phyloP scores from a whole-genome alignment of 2,797 vertebrate species.

The Tenualosa ilisha region DNA sequence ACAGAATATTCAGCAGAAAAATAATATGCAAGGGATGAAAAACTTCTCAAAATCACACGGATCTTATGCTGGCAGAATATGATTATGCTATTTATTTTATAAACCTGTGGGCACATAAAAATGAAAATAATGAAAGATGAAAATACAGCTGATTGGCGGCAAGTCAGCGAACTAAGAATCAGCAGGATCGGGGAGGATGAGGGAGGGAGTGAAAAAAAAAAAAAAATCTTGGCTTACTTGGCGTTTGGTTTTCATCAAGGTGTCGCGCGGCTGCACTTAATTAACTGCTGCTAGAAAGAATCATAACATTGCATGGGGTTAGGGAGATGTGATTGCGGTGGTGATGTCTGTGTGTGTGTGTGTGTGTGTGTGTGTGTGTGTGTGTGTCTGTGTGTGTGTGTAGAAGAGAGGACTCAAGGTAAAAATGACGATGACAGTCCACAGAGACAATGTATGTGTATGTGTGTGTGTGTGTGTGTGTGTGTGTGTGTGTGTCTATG shows the following conservation, averaged over 20 bases:
- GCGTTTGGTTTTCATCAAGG: not conserved
- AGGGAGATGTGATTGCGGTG: not conserved
- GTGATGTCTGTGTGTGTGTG: not conserved
- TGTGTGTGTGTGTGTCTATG: constrained; percentile 11
- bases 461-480: not conserved
- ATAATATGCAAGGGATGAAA: not conserved
- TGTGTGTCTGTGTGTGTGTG: not conserved
- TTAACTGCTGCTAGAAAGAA: not conserved
- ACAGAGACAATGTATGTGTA: not conserved
- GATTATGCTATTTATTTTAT: no score
- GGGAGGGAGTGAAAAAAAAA: not conserved
- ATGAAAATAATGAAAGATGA: not conserved
- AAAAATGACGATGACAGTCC: not conserved
- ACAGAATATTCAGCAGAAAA: not conserved
- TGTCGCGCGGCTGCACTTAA: not conserved
- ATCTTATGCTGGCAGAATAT: not conserved
- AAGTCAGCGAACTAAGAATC: not conserved
- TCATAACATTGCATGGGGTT: not conserved
- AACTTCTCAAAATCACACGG: not conserved
- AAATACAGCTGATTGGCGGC: not conserved
- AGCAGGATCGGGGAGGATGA: not conserved
- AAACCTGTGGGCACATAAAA: not conserved
- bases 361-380: not conserved
- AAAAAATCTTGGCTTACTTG: no score
- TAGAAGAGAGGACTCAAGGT: not conserved